These are phyloP conservation scores for Vesta saturnalis DNA, from an alignment of 2,888 invertebrate species.

Conservation along the genomic window DNA sequence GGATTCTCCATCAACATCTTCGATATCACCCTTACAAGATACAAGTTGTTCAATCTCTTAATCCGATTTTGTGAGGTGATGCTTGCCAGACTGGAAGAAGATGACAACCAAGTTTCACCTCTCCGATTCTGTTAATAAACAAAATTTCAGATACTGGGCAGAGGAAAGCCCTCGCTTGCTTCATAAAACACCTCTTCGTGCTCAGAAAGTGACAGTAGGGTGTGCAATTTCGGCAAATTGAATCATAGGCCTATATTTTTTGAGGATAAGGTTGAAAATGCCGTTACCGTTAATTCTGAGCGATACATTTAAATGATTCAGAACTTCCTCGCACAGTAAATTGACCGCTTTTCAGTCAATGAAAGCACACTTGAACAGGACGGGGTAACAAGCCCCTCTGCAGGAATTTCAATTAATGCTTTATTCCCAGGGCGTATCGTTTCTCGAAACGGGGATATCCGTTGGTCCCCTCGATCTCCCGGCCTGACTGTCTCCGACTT, in stretches of 20 bases:
- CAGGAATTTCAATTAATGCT: slow-evolving; percentile 2
- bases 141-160: slow-evolving; percentile 30
- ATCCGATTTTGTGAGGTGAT: slow-evolving; percentile 21
- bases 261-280: slow-evolving; percentile 5
- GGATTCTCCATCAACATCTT: slow-evolving; percentile 8
- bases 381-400: slow-evolving; percentile 5
- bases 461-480: no score
- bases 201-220: slow-evolving; percentile 12
- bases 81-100: slow-evolving; percentile 24
- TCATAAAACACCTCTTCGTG: slow-evolving; percentile 18
- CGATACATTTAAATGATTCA: slow-evolving; percentile 7
- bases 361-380: slow-evolving; percentile 7
- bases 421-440: no score
- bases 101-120: slow-evolving; percentile 23
- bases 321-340: slow-evolving; percentile 10
- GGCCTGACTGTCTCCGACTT: no score
- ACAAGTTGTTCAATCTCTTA: slow-evolving; percentile 17
- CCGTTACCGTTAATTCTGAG: slow-evolving; percentile 6
- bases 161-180: slow-evolving; percentile 29
- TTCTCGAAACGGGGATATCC: no score
- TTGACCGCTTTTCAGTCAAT: slow-evolving; percentile 2
- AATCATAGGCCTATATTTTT: slow-evolving; percentile 13
- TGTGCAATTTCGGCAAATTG: slow-evolving; percentile 11
- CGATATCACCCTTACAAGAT: no score
- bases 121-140: no score